A percentile compares a stretch with the other conserved stretches of the same genome.
phyloP scores from a whole-genome alignment of 2,797 vertebrate species.

The Ctenopoma kingsleyae region DNA sequence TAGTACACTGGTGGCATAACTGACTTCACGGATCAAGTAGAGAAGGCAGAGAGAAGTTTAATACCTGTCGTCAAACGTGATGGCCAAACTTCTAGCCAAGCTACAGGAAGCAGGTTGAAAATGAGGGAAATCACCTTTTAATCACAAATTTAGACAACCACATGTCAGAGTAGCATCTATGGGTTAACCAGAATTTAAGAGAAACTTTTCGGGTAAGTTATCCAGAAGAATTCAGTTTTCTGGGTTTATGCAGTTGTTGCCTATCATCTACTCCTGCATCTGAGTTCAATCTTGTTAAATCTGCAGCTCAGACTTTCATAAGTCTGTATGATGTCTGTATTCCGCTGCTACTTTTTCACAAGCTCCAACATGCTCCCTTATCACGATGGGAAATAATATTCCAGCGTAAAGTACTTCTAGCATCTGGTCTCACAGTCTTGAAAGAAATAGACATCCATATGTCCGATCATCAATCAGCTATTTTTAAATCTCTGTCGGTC shows the following conservation, averaged over 20 bases:
- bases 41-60: no score
- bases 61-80: no score
- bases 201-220: not conserved
- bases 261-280: not conserved
- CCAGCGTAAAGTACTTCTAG: constrained; percentile 3
- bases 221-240: not conserved
- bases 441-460: constrained; percentile 16
- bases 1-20: no score
- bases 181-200: not conserved
- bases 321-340: not conserved
- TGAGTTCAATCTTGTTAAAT: constrained; percentile 18
- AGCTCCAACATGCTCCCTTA: not conserved
- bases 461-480: constrained; percentile 53
- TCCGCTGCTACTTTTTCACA: not conserved
- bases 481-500: constrained; percentile 39
- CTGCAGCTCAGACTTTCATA: constrained; percentile 7
- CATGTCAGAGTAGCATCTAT: not conserved
- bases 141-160: not conserved
- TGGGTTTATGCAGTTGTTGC: not conserved
- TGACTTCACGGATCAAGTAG: no score
- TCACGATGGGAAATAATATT: constrained; percentile 12
- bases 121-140: not conserved
- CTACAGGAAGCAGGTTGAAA: no score
- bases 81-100: no score
- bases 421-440: constrained; percentile 26